Evolutionary conservation across 2,797 vertebrate genomes (phyloP), one percentile per base, ranked within the genome.

Genomic region (Odontamblyopus lacepedii): DNA sequence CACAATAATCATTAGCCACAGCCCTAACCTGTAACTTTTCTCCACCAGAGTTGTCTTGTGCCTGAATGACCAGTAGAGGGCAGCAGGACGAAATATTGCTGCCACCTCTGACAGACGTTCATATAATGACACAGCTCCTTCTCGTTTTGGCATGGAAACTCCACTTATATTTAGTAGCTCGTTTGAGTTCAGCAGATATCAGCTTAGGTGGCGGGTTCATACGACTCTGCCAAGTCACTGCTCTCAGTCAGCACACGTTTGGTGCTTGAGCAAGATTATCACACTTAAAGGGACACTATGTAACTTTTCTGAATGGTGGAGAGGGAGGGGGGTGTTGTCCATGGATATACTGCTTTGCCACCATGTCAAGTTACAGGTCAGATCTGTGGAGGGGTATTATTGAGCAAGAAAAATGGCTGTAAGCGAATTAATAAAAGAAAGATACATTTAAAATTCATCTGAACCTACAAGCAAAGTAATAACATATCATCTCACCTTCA

Each of bases 121-220:
- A 78, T 84, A 86, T 86, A 85, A 82, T 93, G 93, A 94, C 85
- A 80, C 91, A 94, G 90, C 89, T 80, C 80, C 85, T 83, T 91
- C 85, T 91, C 72, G 64, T 88, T 94, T 93, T 94, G 94, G 92
- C 91, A 91, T 71, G 88, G 91, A 94, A 92, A 92, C 84, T 90
- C 67, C 71, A 81, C 84, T 87, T 94, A 93, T 93, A 91, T 92
- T 93, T 93, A 93, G 90, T 83, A 89, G 77, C 87, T 86, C 86
- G 88, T 48, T 13, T 48, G 15, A 48, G 44, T 76, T 73, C 83
- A 88, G 83, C 85, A 88, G 85, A 85, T 81, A 82, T 83, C 84
- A 72, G 86, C 86, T 85, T 88, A 87, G 77, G 66, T 69, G 77
- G 56, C 75, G 50, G 72, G 88, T 87, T 87, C 83, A 87, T 48